phyloP scores from a whole-genome alignment of 2,888 invertebrate species.

The Agrilus biguttatus region DNA sequence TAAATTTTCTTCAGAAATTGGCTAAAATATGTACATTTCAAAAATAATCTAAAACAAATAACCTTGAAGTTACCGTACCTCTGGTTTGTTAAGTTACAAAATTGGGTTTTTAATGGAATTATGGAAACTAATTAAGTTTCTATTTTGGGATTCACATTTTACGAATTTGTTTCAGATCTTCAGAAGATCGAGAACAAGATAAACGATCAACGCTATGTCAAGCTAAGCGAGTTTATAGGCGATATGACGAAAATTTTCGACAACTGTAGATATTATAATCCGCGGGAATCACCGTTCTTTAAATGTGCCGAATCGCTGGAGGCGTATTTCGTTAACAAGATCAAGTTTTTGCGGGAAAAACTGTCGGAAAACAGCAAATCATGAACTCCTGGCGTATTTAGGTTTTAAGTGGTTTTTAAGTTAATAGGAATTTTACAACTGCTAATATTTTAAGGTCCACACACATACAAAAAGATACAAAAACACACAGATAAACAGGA shows the following conservation, averaged over 20 bases:
- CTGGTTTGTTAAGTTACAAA: no score
- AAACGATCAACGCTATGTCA: constrained; percentile 67
- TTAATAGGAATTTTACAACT: no score
- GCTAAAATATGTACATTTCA: no score
- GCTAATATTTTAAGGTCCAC: no score
- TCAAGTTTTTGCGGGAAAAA: constrained; percentile 75
- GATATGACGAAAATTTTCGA: constrained; percentile 98
- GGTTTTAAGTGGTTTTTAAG: no score
- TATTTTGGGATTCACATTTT: background rate
- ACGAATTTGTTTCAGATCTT: constrained; percentile 54
- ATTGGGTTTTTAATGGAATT: no score
- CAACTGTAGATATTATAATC: constrained; percentile 96
- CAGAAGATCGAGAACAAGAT: constrained; percentile 83
- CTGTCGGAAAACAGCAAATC: constrained; percentile 43
- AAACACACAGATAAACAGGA: no score
- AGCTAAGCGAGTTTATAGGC: constrained; percentile 87
- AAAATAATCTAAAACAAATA: no score
- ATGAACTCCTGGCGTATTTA: constrained; percentile 1
- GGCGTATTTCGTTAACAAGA: constrained; percentile 89
- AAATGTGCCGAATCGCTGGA: constrained; percentile 92
- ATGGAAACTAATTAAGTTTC: background rate
- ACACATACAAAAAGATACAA: no score
- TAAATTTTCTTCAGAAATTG: no score
- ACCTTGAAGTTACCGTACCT: no score
- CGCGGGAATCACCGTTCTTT: constrained; percentile 89